Evolutionary conservation across 2,797 vertebrate species (phyloP).

Genomic region (Eurystomus glaucurus): DNA sequence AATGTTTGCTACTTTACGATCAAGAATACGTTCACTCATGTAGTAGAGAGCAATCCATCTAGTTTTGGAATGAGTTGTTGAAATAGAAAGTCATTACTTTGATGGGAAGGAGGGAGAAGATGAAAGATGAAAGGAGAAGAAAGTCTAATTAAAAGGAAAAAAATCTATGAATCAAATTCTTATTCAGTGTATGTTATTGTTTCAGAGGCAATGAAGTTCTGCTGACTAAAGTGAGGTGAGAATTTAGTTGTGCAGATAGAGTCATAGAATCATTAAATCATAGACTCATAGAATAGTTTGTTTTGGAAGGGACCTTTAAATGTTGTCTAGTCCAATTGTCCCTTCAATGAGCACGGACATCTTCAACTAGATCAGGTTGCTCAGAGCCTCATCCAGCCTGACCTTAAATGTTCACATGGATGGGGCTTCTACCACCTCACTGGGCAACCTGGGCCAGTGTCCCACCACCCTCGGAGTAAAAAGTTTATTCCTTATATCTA

Average conservation of each 20-base stretch:
- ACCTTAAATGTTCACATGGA: not conserved
- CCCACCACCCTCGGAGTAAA: not conserved
- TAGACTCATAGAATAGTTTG: not conserved
- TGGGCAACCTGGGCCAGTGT: not conserved
- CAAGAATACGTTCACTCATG: not conserved
- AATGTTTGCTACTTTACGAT: slow-evolving; percentile 46
- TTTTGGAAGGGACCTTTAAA: not conserved
- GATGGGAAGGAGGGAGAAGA: not conserved
- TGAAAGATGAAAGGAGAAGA: not conserved
- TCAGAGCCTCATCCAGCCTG: not conserved
- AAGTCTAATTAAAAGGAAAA: not conserved
- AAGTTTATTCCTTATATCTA: not conserved
- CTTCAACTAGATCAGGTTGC: not conserved
- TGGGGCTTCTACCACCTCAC: no score
- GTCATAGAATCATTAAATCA: not conserved
- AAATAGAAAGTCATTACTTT: slow-evolving; percentile 39
- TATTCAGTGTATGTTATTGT: not conserved
- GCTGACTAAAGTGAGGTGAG: not conserved
- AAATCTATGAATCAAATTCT: not conserved
- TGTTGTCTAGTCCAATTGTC: not conserved
- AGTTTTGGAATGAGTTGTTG: slow-evolving; percentile 14
- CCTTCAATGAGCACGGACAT: not conserved
- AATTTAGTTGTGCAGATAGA: not conserved
- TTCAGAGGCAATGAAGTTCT: not conserved
- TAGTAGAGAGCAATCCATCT: slow-evolving; percentile 31